Conservation (phyloP, 1,140 invertebrate species). For the Drosophila orena region DNA sequence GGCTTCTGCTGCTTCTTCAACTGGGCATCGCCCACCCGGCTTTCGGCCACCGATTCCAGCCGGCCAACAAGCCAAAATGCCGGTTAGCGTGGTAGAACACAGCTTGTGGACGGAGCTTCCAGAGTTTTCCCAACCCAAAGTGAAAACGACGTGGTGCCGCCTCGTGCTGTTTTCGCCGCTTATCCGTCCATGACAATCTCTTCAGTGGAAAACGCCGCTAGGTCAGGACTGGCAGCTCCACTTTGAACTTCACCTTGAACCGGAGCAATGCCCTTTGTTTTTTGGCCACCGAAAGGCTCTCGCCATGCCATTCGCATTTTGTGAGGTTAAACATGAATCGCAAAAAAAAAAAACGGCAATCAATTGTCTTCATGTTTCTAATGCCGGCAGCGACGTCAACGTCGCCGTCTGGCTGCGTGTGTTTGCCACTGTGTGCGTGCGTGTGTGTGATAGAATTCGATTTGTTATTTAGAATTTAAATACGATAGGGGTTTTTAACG, state of each 20-base stretch:
- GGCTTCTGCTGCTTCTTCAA: not conserved
- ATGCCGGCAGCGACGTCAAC: constrained; percentile 50
- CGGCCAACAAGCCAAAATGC: not conserved
- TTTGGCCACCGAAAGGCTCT: not conserved
- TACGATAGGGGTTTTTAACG: constrained; percentile 36
- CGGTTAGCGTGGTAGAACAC: not conserved
- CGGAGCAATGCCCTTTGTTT: not conserved
- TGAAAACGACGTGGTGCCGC: constrained; percentile 7
- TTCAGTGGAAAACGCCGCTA: not conserved
- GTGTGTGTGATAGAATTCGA: constrained; percentile 25
- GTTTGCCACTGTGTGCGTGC: not conserved
- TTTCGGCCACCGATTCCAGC: not conserved
- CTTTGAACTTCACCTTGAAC: not conserved
- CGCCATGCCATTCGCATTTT: constrained; percentile 32
- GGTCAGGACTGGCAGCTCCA: not conserved
- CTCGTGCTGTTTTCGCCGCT: not conserved
- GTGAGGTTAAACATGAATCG: constrained; percentile 66
- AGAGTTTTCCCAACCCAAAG: not conserved
- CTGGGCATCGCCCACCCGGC: not conserved
- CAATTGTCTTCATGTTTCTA: constrained; percentile 73
- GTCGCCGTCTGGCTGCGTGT: constrained; percentile 28
- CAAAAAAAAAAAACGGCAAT: constrained; percentile 40
- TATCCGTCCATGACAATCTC: not conserved
- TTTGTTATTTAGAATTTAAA: constrained; percentile 25
- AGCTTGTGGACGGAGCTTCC: not conserved